Percentiles rank a stretch among this genome's conserved stretches.
Conservation (phyloP, 2,113 vertebrate genomes). For the Calyptomena viridis region DNA sequence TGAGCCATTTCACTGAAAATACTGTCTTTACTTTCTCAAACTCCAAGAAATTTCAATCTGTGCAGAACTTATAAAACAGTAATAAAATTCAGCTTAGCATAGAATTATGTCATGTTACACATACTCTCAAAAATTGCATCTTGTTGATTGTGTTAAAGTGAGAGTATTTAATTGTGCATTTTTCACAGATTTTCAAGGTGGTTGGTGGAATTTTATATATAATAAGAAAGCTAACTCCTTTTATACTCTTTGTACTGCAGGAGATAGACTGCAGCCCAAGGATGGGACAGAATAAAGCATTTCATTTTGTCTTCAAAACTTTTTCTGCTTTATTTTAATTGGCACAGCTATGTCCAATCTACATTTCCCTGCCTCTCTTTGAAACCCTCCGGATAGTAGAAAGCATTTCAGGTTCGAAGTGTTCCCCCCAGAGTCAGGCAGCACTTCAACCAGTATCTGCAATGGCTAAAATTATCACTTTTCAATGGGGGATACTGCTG, state of each 20-base stretch:
- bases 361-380: background rate
- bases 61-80: background rate
- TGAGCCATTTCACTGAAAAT: background rate
- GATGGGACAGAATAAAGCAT: background rate
- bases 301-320: slow-evolving; percentile 4
- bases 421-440: background rate
- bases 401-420: background rate
- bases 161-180: slow-evolving; percentile 26
- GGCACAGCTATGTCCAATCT: slow-evolving; percentile 19
- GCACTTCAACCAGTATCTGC: background rate
- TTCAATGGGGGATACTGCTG: background rate
- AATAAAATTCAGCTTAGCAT: slow-evolving; percentile 33
- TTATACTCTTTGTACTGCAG: background rate
- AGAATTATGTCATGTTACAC: background rate
- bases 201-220: background rate
- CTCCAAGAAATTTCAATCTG: background rate
- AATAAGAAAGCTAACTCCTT: background rate
- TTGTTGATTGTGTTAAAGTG: slow-evolving; percentile 30
- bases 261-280: background rate
- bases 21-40: background rate
- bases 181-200: slow-evolving; percentile 12
- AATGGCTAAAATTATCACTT: background rate
- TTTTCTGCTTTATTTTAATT: slow-evolving; percentile 51
- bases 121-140: slow-evolving; percentile 42
- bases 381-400: slow-evolving; percentile 5